Evolutionary conservation across 2,888 invertebrate genomes (phyloP).

Genomic region (Ormyrus labotus): DNA sequence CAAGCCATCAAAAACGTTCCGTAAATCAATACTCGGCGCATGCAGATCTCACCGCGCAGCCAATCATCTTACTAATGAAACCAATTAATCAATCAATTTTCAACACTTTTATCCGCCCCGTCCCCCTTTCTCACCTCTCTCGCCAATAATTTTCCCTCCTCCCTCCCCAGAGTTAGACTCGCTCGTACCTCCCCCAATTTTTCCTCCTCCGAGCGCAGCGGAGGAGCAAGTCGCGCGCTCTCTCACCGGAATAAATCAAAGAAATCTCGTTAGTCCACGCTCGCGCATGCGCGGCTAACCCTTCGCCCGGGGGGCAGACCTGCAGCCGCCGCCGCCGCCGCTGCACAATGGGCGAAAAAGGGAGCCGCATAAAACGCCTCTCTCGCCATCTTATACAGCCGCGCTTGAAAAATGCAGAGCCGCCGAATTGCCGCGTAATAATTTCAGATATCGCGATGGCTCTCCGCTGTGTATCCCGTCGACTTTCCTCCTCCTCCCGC

Average conservation of each 20-base stretch:
- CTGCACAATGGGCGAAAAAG: constrained; percentile 4
- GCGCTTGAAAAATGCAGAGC: background rate
- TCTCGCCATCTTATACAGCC: background rate
- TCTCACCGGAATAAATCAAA: constrained; percentile 34
- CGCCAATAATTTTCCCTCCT: background rate
- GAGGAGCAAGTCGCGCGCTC: background rate
- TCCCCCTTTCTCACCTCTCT: background rate
- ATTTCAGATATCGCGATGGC: constrained; percentile 25
- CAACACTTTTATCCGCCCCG: background rate
- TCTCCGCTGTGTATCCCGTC: background rate
- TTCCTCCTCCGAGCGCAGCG: background rate
- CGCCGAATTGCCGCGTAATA: constrained; percentile 32
- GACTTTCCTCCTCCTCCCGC: background rate
- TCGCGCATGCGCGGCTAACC: constrained; percentile 40
- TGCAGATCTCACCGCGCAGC: background rate
- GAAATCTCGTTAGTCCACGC: constrained; percentile 27
- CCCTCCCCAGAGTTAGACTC: background rate
- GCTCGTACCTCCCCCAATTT: background rate
- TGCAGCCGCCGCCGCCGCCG: no score
- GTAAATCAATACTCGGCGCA: background rate
- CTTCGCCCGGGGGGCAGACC: no score
- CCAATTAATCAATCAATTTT: constrained; percentile 34
- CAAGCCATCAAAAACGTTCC: background rate
- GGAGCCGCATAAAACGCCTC: constrained; percentile 16
- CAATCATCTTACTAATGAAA: constrained; percentile 25